These are phyloP conservation scores for Porites rus DNA, from an alignment of 92 coral and sea anemone species.

Conservation along the genomic window DNA sequence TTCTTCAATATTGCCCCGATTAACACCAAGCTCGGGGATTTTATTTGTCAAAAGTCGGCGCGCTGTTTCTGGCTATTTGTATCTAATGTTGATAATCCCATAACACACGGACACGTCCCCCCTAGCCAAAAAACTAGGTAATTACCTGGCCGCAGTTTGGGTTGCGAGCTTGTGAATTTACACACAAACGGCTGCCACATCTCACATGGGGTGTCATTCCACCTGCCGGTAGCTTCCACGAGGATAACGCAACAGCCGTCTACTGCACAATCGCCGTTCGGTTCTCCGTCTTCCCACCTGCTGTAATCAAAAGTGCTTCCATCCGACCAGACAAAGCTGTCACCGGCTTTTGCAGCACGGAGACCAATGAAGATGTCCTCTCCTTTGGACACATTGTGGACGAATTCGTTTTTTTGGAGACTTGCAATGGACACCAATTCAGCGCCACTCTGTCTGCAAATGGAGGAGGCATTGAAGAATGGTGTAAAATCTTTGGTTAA, in stretches of 20 bases:
- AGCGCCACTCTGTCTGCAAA: slow-evolving; percentile 21
- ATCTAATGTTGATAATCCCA: no score
- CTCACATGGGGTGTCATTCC: slow-evolving; percentile 43
- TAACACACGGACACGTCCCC: background rate
- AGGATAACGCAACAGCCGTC: slow-evolving; percentile 24
- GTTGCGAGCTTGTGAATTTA: slow-evolving; percentile 1
- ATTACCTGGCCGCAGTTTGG: slow-evolving; percentile 4
- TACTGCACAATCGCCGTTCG: background rate
- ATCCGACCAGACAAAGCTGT: slow-evolving; percentile 29
- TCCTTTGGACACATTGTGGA: background rate
- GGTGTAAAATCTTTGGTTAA: background rate
- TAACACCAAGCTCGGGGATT: no score
- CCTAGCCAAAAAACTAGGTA: background rate
- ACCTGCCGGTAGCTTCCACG: slow-evolving; percentile 5
- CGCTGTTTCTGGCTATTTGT: no score
- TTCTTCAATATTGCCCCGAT: no score
- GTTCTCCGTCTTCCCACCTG: slow-evolving; percentile 33
- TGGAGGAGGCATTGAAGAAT: background rate
- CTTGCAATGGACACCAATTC: slow-evolving; percentile 36
- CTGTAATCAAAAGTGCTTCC: slow-evolving; percentile 16
- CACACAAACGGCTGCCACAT: slow-evolving; percentile 43
- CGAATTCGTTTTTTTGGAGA: slow-evolving; percentile 39
- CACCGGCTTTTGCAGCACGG: slow-evolving; percentile 6
- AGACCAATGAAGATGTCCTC: slow-evolving; percentile 25
- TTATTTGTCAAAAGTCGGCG: no score